A percentile compares a stretch with the other conserved stretches of the same genome.
Evolutionary conservation across 2,888 invertebrate genomes (phyloP).

Genomic region (Argyresthia albistria): DNA sequence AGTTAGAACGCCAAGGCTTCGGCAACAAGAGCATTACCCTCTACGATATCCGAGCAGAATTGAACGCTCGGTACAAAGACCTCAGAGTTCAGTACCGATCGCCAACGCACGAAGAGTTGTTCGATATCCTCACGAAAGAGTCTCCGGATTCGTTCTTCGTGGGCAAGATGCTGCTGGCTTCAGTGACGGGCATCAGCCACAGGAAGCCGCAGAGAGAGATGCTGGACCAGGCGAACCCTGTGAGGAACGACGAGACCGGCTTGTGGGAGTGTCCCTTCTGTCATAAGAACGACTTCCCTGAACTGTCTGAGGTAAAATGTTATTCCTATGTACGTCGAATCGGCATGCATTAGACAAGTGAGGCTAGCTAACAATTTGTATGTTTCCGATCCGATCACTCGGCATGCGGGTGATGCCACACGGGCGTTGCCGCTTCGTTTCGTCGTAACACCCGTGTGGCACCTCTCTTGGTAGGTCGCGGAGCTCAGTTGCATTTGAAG

Average conservation of each 20-base stretch:
- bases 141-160: conserved; percentile 94
- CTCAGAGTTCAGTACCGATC: conserved; percentile 83
- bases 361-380: too few relatives aligned
- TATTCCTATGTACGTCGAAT: too few relatives aligned
- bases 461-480: too few relatives aligned
- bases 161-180: conserved; percentile 87
- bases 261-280: conserved; percentile 99
- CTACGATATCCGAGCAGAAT: conserved; percentile 96
- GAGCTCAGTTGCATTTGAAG: too few relatives aligned
- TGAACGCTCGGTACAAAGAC: conserved; percentile 95
- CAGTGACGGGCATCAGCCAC: conserved; percentile 86
- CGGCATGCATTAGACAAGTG: too few relatives aligned
- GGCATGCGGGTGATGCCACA: too few relatives aligned
- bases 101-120: conserved; percentile 88
- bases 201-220: conserved; percentile 94
- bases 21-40: conserved; percentile 94
- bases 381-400: too few relatives aligned
- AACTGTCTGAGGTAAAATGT: conserved; percentile 82
- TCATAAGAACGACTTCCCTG: conserved; percentile 95
- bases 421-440: too few relatives aligned
- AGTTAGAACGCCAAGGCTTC: conserved; percentile 92
- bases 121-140: conserved; percentile 97
- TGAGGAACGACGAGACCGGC: conserved; percentile 93
- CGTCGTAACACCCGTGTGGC: too few relatives aligned
- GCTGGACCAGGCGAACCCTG: conserved; percentile 95